Base-by-base conservation (phyloP, 2,888 invertebrate genomes). In the Cheilosia grossa region DNA sequence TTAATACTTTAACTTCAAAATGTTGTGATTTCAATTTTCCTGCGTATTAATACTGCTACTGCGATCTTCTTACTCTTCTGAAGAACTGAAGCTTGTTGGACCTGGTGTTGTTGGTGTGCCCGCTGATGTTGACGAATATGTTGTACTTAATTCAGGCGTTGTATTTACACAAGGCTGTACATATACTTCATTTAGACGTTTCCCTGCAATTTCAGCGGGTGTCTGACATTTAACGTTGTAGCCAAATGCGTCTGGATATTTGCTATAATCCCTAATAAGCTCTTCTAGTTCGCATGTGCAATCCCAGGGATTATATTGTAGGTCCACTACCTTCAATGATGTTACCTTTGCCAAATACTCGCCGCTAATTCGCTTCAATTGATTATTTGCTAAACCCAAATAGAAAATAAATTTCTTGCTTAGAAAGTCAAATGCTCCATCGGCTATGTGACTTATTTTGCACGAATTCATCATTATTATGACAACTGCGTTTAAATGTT, bases 371-470 rank as follows among this genome's bases (percentile, higher is more conserved):
- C 42, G 44, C 2, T 53, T 81, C 0, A 90, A 77, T 0, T 74
- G 24, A 67, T 90, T 90, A 10, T 59, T 40, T 54, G 88, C 75
- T 21, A 90, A 78, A 56, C 89, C 88, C 4, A 85, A 47, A 13
- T 88, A 47, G 27, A 78, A 64, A 0, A 54, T 61, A 0, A 88
- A 58, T 0, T 79, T 78, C 0, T 19, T 9, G 17, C 86, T 63
- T 7, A 83, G 53, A 0, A 15, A 56, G 1, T 70, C 77, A 30
- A 82, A 87, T 2, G 70, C 19, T 7, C 86, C 80, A 6, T 75
- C 56, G 0, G 74, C 66, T 58, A 88, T 59, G 19, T 49, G 37
- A 2, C 0, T 64, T 6, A 89, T 51, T 27, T 63, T 49, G 24
- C 89, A 90, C 51, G 88, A 42, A 0, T 87, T 63, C 33, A 90